These are phyloP conservation scores for Synanthedon formicaeformis DNA, from an alignment of 2,888 invertebrate genomes.

Conservation along the genomic window DNA sequence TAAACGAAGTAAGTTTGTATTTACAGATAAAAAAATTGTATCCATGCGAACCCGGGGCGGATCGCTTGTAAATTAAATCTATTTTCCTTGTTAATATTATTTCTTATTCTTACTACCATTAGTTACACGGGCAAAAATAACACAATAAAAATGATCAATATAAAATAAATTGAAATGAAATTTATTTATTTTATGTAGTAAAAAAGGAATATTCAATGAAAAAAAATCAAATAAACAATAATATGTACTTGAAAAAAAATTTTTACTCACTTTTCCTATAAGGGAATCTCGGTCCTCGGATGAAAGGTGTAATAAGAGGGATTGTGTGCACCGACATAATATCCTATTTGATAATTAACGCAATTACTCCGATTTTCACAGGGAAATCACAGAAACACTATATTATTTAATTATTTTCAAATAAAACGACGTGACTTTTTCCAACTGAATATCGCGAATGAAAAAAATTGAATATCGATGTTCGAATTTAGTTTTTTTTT, in stretches of 20 bases:
- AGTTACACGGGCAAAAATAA: too few relatives aligned
- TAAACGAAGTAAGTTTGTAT: too few relatives aligned
- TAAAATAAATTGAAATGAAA: too few relatives aligned
- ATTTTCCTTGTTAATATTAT: too few relatives aligned
- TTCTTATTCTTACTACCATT: too few relatives aligned
- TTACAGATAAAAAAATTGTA: too few relatives aligned
- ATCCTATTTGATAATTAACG: slow-evolving; percentile 13
- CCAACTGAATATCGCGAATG: slow-evolving; percentile 35
- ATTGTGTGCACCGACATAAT: slow-evolving; percentile 66
- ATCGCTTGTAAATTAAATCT: too few relatives aligned
- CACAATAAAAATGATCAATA: too few relatives aligned
- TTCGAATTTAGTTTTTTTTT: slow-evolving; percentile 24
- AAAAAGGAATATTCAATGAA: neutral
- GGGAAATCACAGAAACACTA: slow-evolving; percentile 8
- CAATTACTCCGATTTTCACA: neutral
- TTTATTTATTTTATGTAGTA: too few relatives aligned
- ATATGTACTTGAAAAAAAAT: neutral
- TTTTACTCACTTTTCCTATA: slow-evolving; percentile 61
- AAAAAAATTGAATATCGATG: slow-evolving; percentile 43
- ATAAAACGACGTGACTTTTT: slow-evolving; percentile 25
- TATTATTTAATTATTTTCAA: slow-evolving; percentile 7
- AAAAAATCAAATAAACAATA: neutral
- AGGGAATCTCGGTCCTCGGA: slow-evolving; percentile 64
- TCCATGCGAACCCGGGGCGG: too few relatives aligned
- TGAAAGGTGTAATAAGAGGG: slow-evolving; percentile 59